These are phyloP conservation scores for Phyllotreta cruciferae DNA, from an alignment of 2,888 invertebrate genomes.

Conservation along the genomic window DNA sequence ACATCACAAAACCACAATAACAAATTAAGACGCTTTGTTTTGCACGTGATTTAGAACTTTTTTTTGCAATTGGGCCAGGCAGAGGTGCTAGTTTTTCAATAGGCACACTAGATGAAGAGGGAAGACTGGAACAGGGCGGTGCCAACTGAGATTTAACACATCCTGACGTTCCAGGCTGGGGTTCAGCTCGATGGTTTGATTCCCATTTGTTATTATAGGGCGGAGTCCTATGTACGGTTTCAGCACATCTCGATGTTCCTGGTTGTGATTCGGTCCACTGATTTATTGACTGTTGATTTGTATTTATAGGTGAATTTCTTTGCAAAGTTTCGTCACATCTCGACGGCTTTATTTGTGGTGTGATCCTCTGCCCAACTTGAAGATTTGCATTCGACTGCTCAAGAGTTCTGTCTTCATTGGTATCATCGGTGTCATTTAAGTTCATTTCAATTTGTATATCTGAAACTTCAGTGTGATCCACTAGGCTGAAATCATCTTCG, in stretches of 20 bases:
- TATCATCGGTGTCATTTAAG: conserved; percentile 14
- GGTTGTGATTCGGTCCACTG: conserved; percentile 10
- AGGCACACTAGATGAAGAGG: conserved; percentile 8
- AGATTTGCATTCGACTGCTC: conserved; percentile 10
- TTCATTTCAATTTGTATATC: conserved; percentile 17
- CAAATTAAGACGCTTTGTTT: too few relatives aligned
- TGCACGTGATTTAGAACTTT: conserved; percentile 15
- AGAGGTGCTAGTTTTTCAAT: too few relatives aligned
- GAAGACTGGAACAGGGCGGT: conserved; percentile 9
- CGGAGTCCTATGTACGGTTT: conserved; percentile 3
- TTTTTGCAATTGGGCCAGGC: conserved; percentile 2
- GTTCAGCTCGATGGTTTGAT: conserved; percentile 10
- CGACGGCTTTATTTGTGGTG: neutral
- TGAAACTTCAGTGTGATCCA: conserved; percentile 13
- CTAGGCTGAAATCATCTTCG: conserved; percentile 10
- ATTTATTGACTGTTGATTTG: conserved; percentile 7
- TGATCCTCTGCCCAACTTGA: neutral
- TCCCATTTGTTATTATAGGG: conserved; percentile 11
- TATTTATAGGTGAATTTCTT: conserved; percentile 4
- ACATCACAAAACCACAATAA: too few relatives aligned
- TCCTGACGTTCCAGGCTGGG: conserved; percentile 7
- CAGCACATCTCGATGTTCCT: neutral
- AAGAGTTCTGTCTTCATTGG: conserved; percentile 5
- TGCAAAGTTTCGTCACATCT: neutral
- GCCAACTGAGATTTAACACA: conserved; percentile 14